These are phyloP conservation scores for Tenthredo mesomela DNA, from an alignment of 2,888 invertebrate genomes.

Conservation along the genomic window DNA sequence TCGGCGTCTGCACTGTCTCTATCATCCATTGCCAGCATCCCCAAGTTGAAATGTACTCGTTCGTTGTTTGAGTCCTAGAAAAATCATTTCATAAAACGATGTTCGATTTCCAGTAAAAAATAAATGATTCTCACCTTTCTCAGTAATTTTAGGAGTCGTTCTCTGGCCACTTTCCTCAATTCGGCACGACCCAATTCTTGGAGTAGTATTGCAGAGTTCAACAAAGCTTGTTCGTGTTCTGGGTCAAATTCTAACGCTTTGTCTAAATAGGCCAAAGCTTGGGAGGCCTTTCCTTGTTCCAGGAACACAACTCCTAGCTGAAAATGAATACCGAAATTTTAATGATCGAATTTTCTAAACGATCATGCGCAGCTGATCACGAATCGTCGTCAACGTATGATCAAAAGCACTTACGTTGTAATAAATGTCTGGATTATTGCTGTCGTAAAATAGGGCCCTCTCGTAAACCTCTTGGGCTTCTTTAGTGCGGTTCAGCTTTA, in stretches of 20 bases:
- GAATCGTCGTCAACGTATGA: conserved; percentile 1
- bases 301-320: conserved; percentile 96
- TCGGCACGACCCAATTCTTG: conserved; percentile 93
- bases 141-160: conserved; percentile 89
- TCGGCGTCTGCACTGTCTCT: conserved; percentile 93
- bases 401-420: conserved; percentile 89
- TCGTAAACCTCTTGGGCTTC: conserved; percentile 98
- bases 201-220: conserved; percentile 96
- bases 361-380: background rate
- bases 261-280: conserved; percentile 95
- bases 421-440: conserved; percentile 96
- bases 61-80: conserved; percentile 88
- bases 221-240: conserved; percentile 95
- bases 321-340: conserved; percentile 56
- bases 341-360: conserved; percentile 2
- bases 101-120: background rate
- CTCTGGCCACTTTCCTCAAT: conserved; percentile 88
- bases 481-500: conserved; percentile 95
- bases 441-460: conserved; percentile 94
- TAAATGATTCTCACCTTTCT: conserved; percentile 80
- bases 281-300: conserved; percentile 94
- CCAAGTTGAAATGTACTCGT: conserved; percentile 95
- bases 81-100: background rate
- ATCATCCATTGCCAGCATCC: conserved; percentile 98
- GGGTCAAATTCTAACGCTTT: conserved; percentile 96